Evolutionary conservation across 2,797 vertebrate genomes (phyloP), one percentile per base, ranked within the genome.

Genomic region (Florisuga fusca): DNA sequence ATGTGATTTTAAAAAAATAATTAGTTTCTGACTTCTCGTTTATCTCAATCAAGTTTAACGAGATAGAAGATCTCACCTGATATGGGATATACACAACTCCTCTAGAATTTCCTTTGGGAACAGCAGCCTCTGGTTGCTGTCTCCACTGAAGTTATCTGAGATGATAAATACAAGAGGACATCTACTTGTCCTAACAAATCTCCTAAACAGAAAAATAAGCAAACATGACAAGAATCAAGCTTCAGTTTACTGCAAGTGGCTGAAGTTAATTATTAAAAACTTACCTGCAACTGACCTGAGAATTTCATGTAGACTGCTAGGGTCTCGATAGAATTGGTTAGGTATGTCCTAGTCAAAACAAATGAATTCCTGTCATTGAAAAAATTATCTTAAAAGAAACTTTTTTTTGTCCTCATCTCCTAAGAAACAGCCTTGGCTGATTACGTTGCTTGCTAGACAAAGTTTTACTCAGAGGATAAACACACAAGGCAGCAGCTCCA

Each of bases 241-340:
- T 53, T 46, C 79, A 59, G 15, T 55, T 59, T 19, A 51, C n/a
- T 89, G 26, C 4, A 46, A 68, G n/a, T 13, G 2, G 25, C 62
- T 58, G 26, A 46, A 69, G 45, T 69, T 51, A 50, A 19, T 41
- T 4, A 55, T 29, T 91, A 61, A 63, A 87, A 89, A 61, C 3
- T 36, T 58, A 16, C 25, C 45, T 82, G 38, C 82, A 81, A 95
- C 98, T 98, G 74, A 99, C 99, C 99, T 99, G 90, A 99, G 98
- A 91, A 99, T 95, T 66, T 98, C 98, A 90, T 99, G 99, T 66
- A 99, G 97, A 87, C 95, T 98, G 69, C 95, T 94, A 46, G 98
- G 98, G 87, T 99, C 98, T 93, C 98, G 97, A 98, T 99, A 99
- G 98, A 99, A 99, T 73, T 99, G 99, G 97, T 99, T 99, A 72